Conservation (phyloP, 2,888 invertebrate genomes). For the Drosophila greeni region DNA sequence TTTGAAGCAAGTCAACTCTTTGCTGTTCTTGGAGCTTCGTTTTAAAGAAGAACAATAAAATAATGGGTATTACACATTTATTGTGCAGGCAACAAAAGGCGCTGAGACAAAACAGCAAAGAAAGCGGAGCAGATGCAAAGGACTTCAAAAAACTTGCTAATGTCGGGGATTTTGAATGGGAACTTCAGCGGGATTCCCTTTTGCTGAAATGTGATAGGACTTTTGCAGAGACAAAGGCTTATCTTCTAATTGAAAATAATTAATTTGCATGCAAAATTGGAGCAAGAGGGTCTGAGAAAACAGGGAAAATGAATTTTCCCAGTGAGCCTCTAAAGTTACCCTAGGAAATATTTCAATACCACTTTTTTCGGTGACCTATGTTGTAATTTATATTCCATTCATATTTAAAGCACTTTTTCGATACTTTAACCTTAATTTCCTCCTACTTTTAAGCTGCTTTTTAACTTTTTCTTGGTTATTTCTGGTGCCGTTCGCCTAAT, state of each 20-base stretch:
- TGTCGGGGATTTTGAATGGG: conserved; percentile 13
- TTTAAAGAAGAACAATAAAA: conserved; percentile 41
- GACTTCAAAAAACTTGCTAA: conserved; percentile 22
- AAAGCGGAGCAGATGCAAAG: conserved; percentile 23
- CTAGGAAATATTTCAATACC: neutral
- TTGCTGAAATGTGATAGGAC: conserved; percentile 1
- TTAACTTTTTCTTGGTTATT: conserved; percentile 21
- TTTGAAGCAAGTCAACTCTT: conserved; percentile 45
- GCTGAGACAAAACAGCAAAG: conserved; percentile 4
- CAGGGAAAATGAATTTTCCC: neutral
- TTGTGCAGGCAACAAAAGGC: conserved; percentile 5
- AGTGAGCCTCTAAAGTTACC: neutral
- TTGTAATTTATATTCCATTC: neutral
- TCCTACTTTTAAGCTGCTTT: neutral
- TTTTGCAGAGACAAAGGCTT: conserved; percentile 15
- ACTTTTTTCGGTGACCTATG: no score
- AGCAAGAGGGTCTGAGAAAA: neutral
- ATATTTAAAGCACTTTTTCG: neutral
- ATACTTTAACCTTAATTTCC: neutral
- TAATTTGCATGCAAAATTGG: conserved; percentile 6
- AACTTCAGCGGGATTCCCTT: conserved; percentile 8
- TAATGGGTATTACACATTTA: conserved; percentile 37
- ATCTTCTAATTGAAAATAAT: conserved; percentile 31
- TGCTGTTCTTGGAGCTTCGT: conserved; percentile 29
- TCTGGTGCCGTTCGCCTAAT: conserved; percentile 64